Evolutionary conservation across 2,113 vertebrate genomes (phyloP).

Genomic region (Eptesicus fuscus): DNA sequence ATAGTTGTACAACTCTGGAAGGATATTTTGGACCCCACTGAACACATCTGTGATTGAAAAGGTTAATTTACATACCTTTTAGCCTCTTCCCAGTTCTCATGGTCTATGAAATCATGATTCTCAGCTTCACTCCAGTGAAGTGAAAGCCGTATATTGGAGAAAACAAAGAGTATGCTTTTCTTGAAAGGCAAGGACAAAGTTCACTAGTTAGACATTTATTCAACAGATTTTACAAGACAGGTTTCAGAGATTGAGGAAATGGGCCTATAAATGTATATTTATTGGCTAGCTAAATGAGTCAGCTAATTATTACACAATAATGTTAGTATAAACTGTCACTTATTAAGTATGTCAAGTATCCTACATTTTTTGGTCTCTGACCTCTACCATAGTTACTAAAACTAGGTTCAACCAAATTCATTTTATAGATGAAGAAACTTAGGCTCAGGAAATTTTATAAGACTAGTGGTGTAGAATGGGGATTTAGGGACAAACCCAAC

Average conservation of each 20-base stretch:
- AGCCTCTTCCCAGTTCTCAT: background rate
- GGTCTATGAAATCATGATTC: constrained; percentile 11
- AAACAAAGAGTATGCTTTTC: background rate
- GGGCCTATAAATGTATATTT: background rate
- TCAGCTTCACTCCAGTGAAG: background rate
- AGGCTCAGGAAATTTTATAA: background rate
- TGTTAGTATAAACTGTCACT: background rate
- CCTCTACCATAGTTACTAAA: background rate
- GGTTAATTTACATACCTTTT: background rate
- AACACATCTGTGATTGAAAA: background rate
- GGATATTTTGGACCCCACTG: background rate
- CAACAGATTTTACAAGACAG: background rate
- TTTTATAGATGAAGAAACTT: background rate
- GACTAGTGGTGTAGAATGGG: background rate
- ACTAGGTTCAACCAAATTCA: background rate
- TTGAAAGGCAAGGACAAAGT: background rate
- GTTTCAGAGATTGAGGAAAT: constrained; percentile 29
- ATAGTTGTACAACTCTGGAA: background rate
- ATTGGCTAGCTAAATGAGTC: background rate
- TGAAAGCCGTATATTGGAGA: background rate
- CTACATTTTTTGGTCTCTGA: background rate
- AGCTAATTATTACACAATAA: background rate
- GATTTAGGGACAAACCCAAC: background rate
- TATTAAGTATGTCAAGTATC: background rate
- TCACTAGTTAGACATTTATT: background rate